Evolutionary conservation across 2,797 vertebrate species (phyloP).

Genomic region (Tenualosa ilisha): DNA sequence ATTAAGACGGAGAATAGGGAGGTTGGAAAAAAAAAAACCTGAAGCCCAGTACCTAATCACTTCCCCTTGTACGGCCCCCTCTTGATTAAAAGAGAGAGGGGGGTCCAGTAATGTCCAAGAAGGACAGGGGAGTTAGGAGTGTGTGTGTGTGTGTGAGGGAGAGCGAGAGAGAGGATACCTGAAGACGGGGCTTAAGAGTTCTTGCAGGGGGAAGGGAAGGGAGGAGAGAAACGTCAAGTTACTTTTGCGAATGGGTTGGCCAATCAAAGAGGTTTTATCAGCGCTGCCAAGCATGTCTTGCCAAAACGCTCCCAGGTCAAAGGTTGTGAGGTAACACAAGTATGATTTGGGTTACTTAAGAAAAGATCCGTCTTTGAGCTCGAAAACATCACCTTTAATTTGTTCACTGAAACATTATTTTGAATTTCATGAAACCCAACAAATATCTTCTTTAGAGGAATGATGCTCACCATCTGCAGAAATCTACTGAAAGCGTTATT

Average conservation of each 20-base stretch:
- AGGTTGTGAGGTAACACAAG: not conserved
- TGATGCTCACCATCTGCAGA: not conserved
- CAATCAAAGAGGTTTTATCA: constrained; percentile 6
- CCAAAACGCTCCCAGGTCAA: not conserved
- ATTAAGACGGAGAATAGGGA: constrained; percentile 49
- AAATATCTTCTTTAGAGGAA: not conserved
- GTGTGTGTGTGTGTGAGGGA: not conserved
- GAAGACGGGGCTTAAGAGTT: constrained; percentile 27
- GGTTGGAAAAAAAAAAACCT: constrained; percentile 28
- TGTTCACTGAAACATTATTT: not conserved
- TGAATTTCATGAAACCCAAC: not conserved
- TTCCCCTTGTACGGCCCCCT: constrained; percentile 53
- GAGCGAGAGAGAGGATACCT: constrained; percentile 29
- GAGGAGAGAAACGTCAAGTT: not conserved
- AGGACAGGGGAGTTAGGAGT: not conserved
- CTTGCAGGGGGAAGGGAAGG: not conserved
- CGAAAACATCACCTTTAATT: not conserved
- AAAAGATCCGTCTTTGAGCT: not conserved
- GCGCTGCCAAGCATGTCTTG: not conserved
- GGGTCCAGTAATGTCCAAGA: constrained; percentile 41
- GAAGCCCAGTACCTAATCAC: constrained; percentile 58
- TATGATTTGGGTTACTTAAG: constrained; percentile 1
- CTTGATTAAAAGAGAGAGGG: constrained; percentile 48
- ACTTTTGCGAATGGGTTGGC: not conserved
- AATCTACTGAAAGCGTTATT: not conserved